phyloP scores from a whole-genome alignment of 2,113 vertebrate species.

The Lampris megalopsis region DNA sequence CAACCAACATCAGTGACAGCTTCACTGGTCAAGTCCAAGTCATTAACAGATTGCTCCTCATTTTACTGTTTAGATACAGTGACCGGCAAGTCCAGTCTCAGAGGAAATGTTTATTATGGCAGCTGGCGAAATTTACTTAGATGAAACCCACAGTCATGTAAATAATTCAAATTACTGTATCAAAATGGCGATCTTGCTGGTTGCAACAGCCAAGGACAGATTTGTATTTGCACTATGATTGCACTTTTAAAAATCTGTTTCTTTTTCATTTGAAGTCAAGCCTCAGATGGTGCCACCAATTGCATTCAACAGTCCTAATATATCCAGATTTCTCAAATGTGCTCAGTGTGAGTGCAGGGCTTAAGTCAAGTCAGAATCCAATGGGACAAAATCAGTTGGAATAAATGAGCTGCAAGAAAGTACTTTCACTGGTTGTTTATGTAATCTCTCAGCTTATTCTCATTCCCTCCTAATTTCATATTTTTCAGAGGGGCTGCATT shows the following conservation, averaged over 20 bases:
- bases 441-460: no score
- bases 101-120: neutral
- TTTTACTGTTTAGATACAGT: neutral
- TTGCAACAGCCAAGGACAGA: no score
- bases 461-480: neutral
- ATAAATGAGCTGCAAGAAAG: no score
- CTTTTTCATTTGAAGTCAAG: no score
- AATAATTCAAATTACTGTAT: neutral
- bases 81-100: neutral
- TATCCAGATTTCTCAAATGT: neutral
- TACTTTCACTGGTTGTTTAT: no score
- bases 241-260: no score
- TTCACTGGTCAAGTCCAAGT: neutral
- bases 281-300: neutral
- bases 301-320: neutral
- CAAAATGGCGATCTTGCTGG: neutral
- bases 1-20: neutral
- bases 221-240: no score
- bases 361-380: neutral
- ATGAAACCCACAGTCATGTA: neutral
- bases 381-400: neutral
- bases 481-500: constrained; percentile 70
- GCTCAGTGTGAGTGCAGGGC: neutral
- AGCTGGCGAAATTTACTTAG: neutral
- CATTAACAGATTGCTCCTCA: neutral